Percentiles rank a stretch among this genome's conserved stretches.
Evolutionary conservation across 2,113 vertebrate genomes (phyloP).

Genomic region (Lophius piscatorius): DNA sequence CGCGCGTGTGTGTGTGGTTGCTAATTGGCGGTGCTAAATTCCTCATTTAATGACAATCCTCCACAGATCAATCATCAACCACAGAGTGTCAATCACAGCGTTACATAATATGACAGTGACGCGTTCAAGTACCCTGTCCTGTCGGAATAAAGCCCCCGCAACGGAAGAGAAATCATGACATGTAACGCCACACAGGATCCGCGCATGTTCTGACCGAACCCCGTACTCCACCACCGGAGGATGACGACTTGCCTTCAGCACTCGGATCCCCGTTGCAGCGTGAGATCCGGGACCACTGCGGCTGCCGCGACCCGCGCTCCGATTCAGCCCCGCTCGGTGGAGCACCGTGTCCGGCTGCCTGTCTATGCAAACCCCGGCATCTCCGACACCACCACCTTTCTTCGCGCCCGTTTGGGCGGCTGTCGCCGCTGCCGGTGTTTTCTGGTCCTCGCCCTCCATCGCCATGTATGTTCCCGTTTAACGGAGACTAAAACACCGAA

Average conservation of each 20-base stretch:
- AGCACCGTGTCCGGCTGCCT: conserved; percentile 74
- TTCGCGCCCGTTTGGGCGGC: conserved; percentile 56
- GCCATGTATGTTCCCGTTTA: conserved; percentile 55
- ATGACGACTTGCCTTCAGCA: conserved; percentile 78
- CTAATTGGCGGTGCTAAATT: conserved; percentile 45
- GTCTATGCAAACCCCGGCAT: conserved; percentile 74
- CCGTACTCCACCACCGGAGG: conserved; percentile 1
- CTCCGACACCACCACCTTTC: conserved; percentile 71
- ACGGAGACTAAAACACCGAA: conserved; percentile 2
- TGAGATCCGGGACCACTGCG: conserved; percentile 69
- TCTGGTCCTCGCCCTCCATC: conserved; percentile 79
- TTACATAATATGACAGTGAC: conserved; percentile 47
- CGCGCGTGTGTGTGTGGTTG: conserved; percentile 6
- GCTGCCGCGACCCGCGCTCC: conserved; percentile 67
- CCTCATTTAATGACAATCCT: conserved; percentile 34
- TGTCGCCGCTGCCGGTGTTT: conserved; percentile 38
- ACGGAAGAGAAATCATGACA: conserved; percentile 17
- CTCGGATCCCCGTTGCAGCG: conserved; percentile 79
- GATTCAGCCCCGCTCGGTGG: conserved; percentile 65
- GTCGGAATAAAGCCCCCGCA: conserved; percentile 26
- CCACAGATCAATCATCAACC: conserved; percentile 45
- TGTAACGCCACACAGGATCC: conserved; percentile 39
- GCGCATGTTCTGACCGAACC: conserved; percentile 38
- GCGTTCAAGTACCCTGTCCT: conserved; percentile 58
- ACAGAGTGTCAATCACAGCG: conserved; percentile 18